phyloP scores from a whole-genome alignment of 2,888 invertebrate species.

The Lasiommata megera region DNA sequence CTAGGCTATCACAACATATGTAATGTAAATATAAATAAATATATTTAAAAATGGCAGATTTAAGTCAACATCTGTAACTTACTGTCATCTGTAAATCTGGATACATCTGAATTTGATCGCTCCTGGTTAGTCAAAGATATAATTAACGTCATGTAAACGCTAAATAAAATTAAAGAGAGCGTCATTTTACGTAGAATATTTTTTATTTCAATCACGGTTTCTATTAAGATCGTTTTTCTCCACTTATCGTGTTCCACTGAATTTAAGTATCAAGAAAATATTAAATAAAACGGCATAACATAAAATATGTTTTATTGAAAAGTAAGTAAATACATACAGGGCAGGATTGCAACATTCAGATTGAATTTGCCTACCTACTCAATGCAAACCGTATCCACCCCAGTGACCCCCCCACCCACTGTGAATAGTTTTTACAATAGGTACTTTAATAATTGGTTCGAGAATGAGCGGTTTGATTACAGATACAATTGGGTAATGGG shows the following conservation, averaged over 20 bases:
- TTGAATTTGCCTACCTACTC: background rate
- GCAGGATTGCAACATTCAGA: background rate
- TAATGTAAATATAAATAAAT: too few relatives aligned
- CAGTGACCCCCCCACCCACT: background rate
- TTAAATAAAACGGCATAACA: constrained; percentile 4
- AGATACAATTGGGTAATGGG: constrained; percentile 43
- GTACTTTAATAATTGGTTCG: constrained; percentile 25
- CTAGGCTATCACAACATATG: too few relatives aligned
- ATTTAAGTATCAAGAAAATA: background rate
- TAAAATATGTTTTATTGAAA: constrained; percentile 11
- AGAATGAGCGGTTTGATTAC: constrained; percentile 32
- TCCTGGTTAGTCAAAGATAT: constrained; percentile 14
- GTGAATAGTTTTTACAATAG: constrained; percentile 30
- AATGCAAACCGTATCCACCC: constrained; percentile 9
- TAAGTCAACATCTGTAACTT: too few relatives aligned
- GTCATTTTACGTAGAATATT: background rate
- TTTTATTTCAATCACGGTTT: background rate
- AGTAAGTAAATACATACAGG: background rate
- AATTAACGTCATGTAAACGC: background rate
- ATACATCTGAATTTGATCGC: background rate
- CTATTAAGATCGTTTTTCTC: background rate
- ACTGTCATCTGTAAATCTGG: constrained; percentile 38
- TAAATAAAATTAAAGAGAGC: background rate
- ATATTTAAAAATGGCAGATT: too few relatives aligned
- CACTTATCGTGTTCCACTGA: background rate